Percentiles rank a stretch among this genome's conserved stretches.
phyloP scores from a whole-genome alignment of 2,888 invertebrate genomes.

The Hirtodrosophila confusa region DNA sequence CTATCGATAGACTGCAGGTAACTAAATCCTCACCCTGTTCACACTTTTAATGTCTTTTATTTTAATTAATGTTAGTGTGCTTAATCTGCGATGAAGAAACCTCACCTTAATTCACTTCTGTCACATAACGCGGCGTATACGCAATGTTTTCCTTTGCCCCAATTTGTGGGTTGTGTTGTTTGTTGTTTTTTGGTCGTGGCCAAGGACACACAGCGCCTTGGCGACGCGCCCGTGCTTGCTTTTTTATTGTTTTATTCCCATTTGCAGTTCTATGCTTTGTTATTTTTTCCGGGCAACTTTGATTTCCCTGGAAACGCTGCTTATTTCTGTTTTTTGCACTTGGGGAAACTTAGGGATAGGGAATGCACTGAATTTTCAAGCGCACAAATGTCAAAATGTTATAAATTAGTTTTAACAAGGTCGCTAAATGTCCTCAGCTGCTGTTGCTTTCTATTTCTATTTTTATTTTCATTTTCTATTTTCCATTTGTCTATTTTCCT shows the following conservation, averaged over 20 bases:
- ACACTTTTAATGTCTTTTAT: too few relatives aligned
- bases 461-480: neutral
- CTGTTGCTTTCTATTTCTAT: neutral
- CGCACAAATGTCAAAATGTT: conserved; percentile 26
- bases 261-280: conserved; percentile 41
- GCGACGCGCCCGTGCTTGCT: conserved; percentile 64
- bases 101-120: neutral
- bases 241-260: conserved; percentile 58
- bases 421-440: conserved; percentile 7
- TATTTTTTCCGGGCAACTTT: conserved; percentile 24
- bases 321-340: conserved; percentile 1
- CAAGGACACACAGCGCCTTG: conserved; percentile 70
- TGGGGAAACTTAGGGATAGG: neutral
- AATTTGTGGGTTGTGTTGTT: conserved; percentile 43
- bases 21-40: too few relatives aligned
- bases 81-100: too few relatives aligned
- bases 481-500: neutral
- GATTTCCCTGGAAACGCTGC: conserved; percentile 60
- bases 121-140: conserved; percentile 47
- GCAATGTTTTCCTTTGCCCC: conserved; percentile 57
- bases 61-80: too few relatives aligned
- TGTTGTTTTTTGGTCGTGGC: conserved; percentile 8
- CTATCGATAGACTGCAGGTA: too few relatives aligned
- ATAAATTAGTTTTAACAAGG: conserved; percentile 39
- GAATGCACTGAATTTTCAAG: neutral